A percentile compares a stretch with the other conserved stretches of the same genome.
phyloP scores from a whole-genome alignment of 2,888 invertebrate genomes.

The Tenthredo amoena region DNA sequence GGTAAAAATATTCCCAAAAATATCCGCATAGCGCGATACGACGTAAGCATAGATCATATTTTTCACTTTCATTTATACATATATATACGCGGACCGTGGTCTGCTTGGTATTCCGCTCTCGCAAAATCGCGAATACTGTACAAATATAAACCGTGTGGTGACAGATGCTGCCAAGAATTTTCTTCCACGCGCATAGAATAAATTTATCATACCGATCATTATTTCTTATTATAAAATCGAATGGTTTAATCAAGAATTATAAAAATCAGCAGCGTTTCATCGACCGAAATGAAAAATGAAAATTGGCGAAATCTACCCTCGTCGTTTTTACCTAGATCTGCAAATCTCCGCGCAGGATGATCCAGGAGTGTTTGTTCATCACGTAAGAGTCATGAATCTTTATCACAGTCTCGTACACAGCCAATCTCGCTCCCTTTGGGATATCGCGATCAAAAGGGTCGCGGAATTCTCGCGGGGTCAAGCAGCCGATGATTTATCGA shows the following conservation, averaged over 20 bases:
- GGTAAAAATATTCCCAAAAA: background rate
- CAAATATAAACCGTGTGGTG: conserved; percentile 14
- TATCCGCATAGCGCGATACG: background rate
- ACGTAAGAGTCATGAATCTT: conserved; percentile 37
- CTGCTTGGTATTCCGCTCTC: conserved; percentile 1
- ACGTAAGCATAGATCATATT: background rate
- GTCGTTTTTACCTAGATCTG: background rate
- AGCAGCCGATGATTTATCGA: conserved; percentile 12
- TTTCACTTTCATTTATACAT: background rate
- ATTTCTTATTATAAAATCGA: background rate
- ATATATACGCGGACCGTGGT: too few relatives aligned
- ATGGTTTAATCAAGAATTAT: background rate
- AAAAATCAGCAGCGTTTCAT: background rate
- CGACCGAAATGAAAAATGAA: background rate
- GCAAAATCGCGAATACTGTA: background rate
- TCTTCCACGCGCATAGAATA: conserved; percentile 1
- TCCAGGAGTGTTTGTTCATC: background rate
- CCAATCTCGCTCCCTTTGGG: background rate
- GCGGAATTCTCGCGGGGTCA: background rate
- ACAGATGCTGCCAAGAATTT: conserved; percentile 8
- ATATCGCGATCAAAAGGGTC: background rate
- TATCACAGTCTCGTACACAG: background rate
- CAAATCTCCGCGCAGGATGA: background rate
- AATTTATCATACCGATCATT: background rate
- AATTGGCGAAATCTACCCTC: background rate